Evolutionary conservation across 2,888 invertebrate genomes (phyloP), one percentile per base, ranked within the genome.

Genomic region (Mongoloraphidia duomilia): DNA sequence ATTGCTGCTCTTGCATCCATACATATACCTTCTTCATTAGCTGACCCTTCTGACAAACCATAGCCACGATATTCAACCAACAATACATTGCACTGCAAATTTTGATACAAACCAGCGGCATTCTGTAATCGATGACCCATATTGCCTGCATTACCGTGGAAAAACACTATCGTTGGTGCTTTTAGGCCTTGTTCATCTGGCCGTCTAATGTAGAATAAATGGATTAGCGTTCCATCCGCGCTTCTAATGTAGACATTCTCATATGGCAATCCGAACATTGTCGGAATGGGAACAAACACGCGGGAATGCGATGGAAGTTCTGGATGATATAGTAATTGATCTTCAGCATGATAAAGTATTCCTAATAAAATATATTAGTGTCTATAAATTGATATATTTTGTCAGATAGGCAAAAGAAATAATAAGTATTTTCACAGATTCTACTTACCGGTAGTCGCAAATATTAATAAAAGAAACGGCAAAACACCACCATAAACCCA

Each of bases 71-170:
- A 96, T 63, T 96, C 96, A n/a, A 95, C 78, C 76, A 94, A 79
- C 43, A 95, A 68, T 55, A 95, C 77, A 65, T 96, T 95, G 56
- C 88, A 86, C 55, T 82, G 80, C 47, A 91, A 70, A 60, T 83
- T 79, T 58, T 84, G 79, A 65, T 84, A 91, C 50, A 95, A 74
- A 5, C 87, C 90, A 56, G 82, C 81, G n/a, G 85, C 85, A 71
- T 94, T 94, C 59, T 85, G 81, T 59, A 95, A 71, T 55, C 86
- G 81, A 64, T 95, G 94, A 0, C 95, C 95, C 77, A 95, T 90
- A 65, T 95, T 96, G 11, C 95, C 95, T 47, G 95, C 95, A 77
- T 95, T 96, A 8, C 95, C 95, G 72, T 96, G 95, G 55, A 95
- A 82, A 68, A 88, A 93, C 46, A 95, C 70, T 61, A 95, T 72